Conservation (phyloP, 2,888 invertebrate species). For the Rotaria sp. region DNA sequence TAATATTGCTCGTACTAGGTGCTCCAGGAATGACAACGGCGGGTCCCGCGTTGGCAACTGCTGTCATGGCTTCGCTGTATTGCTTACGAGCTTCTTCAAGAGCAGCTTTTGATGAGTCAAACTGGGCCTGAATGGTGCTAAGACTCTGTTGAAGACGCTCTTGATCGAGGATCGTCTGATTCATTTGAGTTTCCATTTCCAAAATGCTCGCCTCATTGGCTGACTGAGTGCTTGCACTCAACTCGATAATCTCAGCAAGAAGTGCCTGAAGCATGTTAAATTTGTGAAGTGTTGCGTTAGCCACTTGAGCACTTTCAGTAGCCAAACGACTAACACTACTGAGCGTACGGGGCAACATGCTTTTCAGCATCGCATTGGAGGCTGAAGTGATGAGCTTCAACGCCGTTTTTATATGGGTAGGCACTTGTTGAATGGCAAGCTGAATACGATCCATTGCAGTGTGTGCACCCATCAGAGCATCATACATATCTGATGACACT, state of each 20-base stretch:
- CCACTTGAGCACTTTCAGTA: neutral
- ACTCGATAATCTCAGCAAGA: neutral
- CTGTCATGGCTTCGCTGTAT: neutral
- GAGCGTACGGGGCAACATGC: neutral
- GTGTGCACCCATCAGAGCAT: neutral
- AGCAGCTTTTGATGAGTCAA: neutral
- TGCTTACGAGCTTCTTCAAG: neutral
- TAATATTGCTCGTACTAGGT: no score
- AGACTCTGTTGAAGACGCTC: neutral
- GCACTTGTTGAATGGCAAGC: neutral
- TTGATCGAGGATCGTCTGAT: neutral
- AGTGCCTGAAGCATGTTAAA: neutral
- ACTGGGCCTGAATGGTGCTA: neutral
- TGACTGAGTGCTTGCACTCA: neutral
- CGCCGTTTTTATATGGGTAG: neutral
- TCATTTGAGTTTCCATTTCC: neutral
- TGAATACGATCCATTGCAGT: neutral
- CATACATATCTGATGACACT: neutral
- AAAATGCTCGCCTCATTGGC: neutral
- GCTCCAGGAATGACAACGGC: no score
- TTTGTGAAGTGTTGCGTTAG: neutral
- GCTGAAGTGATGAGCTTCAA: neutral
- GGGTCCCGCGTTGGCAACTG: no score
- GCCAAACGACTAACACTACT: neutral
- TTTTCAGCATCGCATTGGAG: neutral